Percentiles rank a stretch among this genome's conserved stretches.
Evolutionary conservation across 2,888 invertebrate genomes (phyloP).

Genomic region (Phyllotreta cruciferae): DNA sequence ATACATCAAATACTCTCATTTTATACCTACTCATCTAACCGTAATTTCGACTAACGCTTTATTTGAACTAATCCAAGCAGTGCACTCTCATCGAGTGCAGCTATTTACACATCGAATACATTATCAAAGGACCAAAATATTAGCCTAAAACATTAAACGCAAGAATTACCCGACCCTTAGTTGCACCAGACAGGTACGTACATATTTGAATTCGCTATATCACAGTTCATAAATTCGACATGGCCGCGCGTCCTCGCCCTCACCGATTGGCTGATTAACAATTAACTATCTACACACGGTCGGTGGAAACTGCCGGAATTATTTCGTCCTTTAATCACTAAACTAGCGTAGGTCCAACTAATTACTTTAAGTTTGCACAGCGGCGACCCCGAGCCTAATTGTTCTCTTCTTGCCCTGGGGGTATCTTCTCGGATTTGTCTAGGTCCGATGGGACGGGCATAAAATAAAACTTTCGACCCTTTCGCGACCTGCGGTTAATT

Average conservation of each 20-base stretch:
- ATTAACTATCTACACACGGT: slow-evolving; percentile 20
- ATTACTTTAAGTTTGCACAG: slow-evolving; percentile 25
- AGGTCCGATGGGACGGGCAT: slow-evolving; percentile 11
- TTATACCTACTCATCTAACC: no score
- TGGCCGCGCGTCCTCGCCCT: slow-evolving; percentile 1
- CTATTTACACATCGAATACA: no score
- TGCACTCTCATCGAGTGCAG: no score
- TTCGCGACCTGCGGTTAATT: no score
- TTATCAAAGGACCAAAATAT: no score
- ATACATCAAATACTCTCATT: no score
- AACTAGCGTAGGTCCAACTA: slow-evolving; percentile 14
- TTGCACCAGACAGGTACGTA: no score
- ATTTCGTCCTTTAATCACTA: slow-evolving; percentile 24
- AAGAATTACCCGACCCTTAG: no score
- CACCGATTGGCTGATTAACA: slow-evolving; percentile 25
- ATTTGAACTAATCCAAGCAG: no score
- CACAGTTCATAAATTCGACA: slow-evolving; percentile 13
- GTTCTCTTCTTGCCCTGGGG: slow-evolving; percentile 13
- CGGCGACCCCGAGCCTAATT: slow-evolving; percentile 21
- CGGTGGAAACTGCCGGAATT: slow-evolving; percentile 19
- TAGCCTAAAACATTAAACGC: no score
- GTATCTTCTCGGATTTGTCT: slow-evolving; percentile 1
- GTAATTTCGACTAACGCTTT: no score
- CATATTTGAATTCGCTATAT: no score
- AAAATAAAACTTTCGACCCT: slow-evolving; percentile 11